Evolutionary conservation across 2,797 vertebrate genomes (phyloP), one percentile per base, ranked within the genome.

Genomic region (Coregonus ussuriensis): DNA sequence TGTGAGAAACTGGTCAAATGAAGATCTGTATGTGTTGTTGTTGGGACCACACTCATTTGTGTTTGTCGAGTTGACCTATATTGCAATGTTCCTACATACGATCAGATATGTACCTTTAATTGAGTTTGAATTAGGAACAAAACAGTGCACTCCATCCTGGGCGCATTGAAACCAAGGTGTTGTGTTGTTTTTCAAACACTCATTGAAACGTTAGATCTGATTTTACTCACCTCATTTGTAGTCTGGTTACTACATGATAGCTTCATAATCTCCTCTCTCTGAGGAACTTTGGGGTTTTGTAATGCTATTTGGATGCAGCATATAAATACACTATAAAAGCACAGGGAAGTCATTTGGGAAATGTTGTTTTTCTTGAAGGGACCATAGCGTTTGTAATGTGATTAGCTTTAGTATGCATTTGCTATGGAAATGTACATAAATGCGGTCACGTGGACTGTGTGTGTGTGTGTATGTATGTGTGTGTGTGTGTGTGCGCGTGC

Each of bases 361-460:
- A 74, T 81, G 41, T 47, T 47, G 41, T 47, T 13, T 47, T 47
- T 47, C 9, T 13, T 47, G 41, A 47, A 47, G 41, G 41, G 41
- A 47, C 41, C 54, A 35, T 67, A 80, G 77, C 76, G 71, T 84
- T 69, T 41, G 25, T 81, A 85, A 86, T 79, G 83, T 86, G 85
- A 91, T 92, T 90, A 89, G 82, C 85, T 71, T 77, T 69, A 82
- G 81, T 76, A 83, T 91, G 41, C 41, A 47, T 47, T 85, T 82
- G 80, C 86, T 66, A 77, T 86, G 89, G 84, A 88, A 83, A 88
- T 91, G 89, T 92, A 89, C 87, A 91, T 88, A 90, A 91, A 13
- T 47, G 41, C 41, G 11, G 41, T 47, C 80, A 84, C 90, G 16
- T 76, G 84, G 79, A 84, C 9, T 88, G 74, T 47, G 41, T 47